Percentiles rank a stretch among this genome's conserved stretches.
phyloP scores from a whole-genome alignment of 1,140 invertebrate species.

The Ectropis grisescens region DNA sequence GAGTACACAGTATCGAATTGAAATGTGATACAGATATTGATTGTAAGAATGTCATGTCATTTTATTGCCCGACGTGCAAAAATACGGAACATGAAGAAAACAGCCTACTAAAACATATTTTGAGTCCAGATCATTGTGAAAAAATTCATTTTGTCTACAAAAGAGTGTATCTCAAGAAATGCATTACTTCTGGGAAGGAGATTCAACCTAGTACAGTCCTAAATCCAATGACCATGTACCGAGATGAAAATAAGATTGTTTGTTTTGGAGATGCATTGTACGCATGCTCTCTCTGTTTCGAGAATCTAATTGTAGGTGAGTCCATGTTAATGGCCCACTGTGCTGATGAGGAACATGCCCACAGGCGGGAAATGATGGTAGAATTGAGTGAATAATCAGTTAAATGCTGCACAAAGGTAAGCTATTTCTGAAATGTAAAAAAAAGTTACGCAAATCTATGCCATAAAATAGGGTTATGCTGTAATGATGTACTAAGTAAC shows the following conservation, averaged over 20 bases:
- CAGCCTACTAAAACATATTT: slow-evolving; percentile 39
- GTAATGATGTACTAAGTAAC: too few relatives aligned
- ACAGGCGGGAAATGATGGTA: slow-evolving; percentile 27
- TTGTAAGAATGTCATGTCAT: slow-evolving; percentile 28
- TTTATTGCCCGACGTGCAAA: slow-evolving; percentile 43
- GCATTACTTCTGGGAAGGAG: slow-evolving; percentile 39
- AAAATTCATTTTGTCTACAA: slow-evolving; percentile 61
- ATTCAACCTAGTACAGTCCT: slow-evolving; percentile 56
- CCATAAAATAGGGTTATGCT: too few relatives aligned
- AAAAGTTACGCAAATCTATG: too few relatives aligned
- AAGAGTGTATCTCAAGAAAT: slow-evolving; percentile 58
- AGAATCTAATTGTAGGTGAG: slow-evolving; percentile 49
- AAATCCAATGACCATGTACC: slow-evolving; percentile 56
- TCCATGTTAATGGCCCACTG: slow-evolving; percentile 53
- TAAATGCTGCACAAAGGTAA: too few relatives aligned
- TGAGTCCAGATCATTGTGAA: slow-evolving; percentile 46
- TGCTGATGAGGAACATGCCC: slow-evolving; percentile 27
- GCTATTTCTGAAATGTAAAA: too few relatives aligned
- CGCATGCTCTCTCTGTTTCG: slow-evolving; percentile 56
- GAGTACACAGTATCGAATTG: slow-evolving; percentile 52
- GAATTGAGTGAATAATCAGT: slow-evolving; percentile 23
- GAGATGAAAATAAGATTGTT: slow-evolving; percentile 61
- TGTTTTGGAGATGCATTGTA: slow-evolving; percentile 58
- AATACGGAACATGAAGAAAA: slow-evolving; percentile 35
- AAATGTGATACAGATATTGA: slow-evolving; percentile 23